These are phyloP conservation scores for Pogonognathellus flavescens DNA, from an alignment of 1,140 invertebrate species.

Conservation along the genomic window DNA sequence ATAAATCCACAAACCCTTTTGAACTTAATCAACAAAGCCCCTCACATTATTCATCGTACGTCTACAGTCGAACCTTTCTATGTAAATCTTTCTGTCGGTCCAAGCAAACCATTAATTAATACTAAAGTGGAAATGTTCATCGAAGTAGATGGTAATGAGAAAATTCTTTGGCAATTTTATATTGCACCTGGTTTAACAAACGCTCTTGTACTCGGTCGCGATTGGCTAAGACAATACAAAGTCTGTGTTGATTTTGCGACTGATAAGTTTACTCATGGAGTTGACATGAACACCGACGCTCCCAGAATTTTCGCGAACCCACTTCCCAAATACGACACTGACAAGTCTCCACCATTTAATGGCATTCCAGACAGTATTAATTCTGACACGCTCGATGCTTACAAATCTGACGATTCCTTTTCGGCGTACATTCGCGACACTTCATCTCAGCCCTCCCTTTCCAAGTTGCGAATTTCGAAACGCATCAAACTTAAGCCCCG, in stretches of 20 bases:
- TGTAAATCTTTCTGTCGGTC: not conserved
- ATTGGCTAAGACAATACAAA: not conserved
- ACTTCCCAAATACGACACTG: not conserved
- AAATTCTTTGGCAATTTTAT: constrained; percentile 16
- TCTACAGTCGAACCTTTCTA: not conserved
- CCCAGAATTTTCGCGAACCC: not conserved
- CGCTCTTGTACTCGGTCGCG: not conserved
- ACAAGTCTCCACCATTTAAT: not conserved
- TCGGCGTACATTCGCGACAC: not conserved
- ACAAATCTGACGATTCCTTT: not conserved
- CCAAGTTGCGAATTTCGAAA: not conserved
- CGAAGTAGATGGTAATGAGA: not conserved
- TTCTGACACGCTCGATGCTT: not conserved
- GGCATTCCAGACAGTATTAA: not conserved
- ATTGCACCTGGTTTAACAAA: not conserved
- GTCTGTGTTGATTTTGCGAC: not conserved
- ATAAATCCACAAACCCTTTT: not conserved
- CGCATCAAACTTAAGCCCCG: not conserved
- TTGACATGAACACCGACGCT: not conserved
- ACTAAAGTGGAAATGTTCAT: not conserved
- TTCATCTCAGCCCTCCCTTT: not conserved
- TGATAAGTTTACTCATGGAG: not conserved
- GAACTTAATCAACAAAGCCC: not conserved
- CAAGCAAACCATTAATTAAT: no score
- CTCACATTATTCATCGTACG: not conserved